phyloP scores from a whole-genome alignment of 1,140 invertebrate genomes.

The Pseudomyrmex dendroicus region DNA sequence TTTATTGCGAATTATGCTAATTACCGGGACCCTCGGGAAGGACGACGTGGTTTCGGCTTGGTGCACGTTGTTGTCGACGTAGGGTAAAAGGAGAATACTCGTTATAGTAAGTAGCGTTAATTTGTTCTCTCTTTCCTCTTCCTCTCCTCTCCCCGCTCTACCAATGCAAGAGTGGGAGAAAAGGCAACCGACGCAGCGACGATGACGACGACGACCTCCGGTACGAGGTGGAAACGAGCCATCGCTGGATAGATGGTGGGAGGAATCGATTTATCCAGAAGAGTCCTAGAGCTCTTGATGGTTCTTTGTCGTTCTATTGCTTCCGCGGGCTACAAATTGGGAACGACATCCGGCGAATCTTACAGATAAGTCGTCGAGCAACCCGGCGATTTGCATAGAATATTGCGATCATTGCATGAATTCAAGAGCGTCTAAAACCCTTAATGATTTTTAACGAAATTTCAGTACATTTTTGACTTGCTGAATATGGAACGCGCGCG shows the following conservation, averaged over 20 bases:
- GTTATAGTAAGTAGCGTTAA: too few species aligned
- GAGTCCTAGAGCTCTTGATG: conserved; percentile 47
- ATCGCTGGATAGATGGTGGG: conserved; percentile 22
- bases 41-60: conserved; percentile 27
- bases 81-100: conserved; percentile 32
- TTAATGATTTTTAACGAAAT: background rate
- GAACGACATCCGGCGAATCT: conserved; percentile 21
- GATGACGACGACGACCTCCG: conserved; percentile 11
- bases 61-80: conserved; percentile 37
- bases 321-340: conserved; percentile 42
- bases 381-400: conserved; percentile 30
- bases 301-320: conserved; percentile 52
- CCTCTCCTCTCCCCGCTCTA: too few species aligned
- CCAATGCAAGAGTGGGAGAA: conserved; percentile 24
- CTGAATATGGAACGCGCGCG: background rate
- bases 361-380: conserved; percentile 21
- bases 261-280: conserved; percentile 55
- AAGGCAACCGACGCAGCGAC: conserved; percentile 23
- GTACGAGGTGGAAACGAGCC: conserved; percentile 25
- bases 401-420: conserved; percentile 15
- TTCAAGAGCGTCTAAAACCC: too few species aligned
- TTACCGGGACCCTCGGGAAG: conserved; percentile 30
- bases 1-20: conserved; percentile 51
- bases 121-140: conserved; percentile 1
- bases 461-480: background rate